Conservation (phyloP, 1,140 invertebrate species). For the Amyelois transitella region DNA sequence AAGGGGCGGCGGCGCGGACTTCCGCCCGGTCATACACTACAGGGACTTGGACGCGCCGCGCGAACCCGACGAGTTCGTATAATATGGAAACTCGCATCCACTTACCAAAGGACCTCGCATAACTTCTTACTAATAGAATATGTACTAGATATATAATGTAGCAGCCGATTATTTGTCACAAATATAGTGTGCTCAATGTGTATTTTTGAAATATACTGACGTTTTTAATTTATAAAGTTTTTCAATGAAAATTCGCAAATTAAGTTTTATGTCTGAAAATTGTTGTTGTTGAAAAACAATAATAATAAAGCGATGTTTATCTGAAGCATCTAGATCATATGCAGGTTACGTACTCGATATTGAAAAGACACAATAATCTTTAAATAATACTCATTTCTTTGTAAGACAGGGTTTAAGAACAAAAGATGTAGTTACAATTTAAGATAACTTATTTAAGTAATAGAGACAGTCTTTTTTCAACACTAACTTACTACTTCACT, state of each 20-base stretch:
- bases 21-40: conserved; percentile 91
- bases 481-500: not conserved
- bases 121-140: not conserved
- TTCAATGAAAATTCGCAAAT: too few species aligned
- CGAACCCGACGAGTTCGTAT: conserved; percentile 89
- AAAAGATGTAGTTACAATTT: too few species aligned
- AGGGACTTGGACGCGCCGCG: conserved; percentile 92
- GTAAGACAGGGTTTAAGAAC: too few species aligned
- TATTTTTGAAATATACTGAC: conserved; percentile 6
- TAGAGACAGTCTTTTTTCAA: not conserved
- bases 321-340: too few species aligned
- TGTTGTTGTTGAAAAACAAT: too few species aligned
- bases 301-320: too few species aligned
- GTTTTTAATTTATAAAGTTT: not conserved
- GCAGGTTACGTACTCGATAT: too few species aligned
- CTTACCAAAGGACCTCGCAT: conserved; percentile 21
- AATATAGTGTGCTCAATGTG: not conserved
- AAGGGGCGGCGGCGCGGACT: conserved; percentile 84
- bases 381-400: too few species aligned
- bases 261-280: too few species aligned
- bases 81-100: conserved; percentile 32
- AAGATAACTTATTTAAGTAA: not conserved
- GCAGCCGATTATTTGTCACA: not conserved
- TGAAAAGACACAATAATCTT: too few species aligned
- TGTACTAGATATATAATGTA: not conserved